Base-by-base conservation (phyloP, 2,888 invertebrate genomes). In the Torymus tubicola region DNA sequence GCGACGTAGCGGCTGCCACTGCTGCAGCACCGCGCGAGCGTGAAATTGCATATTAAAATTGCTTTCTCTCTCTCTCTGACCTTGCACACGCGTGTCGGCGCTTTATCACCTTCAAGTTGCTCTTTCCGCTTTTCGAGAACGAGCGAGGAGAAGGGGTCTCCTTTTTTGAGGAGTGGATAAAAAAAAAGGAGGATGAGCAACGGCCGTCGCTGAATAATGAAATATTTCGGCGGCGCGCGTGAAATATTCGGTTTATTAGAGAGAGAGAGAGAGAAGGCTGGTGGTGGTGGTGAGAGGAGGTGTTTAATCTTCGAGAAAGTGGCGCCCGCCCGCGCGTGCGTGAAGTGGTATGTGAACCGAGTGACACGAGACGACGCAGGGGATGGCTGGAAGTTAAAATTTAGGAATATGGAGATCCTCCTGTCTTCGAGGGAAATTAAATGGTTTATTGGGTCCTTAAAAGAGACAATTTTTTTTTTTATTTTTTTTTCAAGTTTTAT, bases 1-100 rank as follows among this genome's bases (percentile, higher is more conserved):
- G 67, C 74, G 78, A 81, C 71, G 68, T 70, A 74, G 68, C 68
- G 24, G 73, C 67, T 8, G 60, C 65, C 12, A 21, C 21, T 21
- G 21, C 21, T 21, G 21, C 21, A 21, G n/a, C 70, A 13, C 52
- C 72, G 63, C 42, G 67, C 57, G 42, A 80, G 69, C 77, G 77
- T 80, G 80, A 82, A 82, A 80, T 82, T 82, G 77, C 76, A 74
- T 78, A 82, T 82, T 82, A 82, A 82, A 82, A 82, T 80, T 71
- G 75, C 65, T 70, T 64, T 24, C 61, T 42, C 8, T 14, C 13
- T 10, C 13, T 52, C 65, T 65, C 55, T 63, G 57, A 63, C 67
- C 78, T 69, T 71, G 77, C 70, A 10, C 60, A 2, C 58, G 42
- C 24, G 53, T 14, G 18, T 16, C 14, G 13, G 14, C 11, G 5